Conservation (phyloP, 2,797 vertebrate species). For the Artibeus lituratus region DNA sequence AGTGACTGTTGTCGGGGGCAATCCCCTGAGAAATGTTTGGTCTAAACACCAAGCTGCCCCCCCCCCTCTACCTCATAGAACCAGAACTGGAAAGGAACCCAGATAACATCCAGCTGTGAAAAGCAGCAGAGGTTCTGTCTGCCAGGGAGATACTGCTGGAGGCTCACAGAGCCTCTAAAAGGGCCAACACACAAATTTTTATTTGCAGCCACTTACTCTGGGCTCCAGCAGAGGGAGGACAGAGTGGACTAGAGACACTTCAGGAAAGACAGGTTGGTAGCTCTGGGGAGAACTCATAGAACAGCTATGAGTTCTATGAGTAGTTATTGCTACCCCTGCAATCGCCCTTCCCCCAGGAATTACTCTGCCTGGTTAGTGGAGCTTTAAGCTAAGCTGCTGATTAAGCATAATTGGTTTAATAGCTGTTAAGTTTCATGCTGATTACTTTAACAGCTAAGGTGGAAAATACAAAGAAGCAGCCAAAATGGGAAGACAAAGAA, state of each 20-base stretch:
- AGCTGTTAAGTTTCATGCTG: too few relatives aligned
- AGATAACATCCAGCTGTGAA: neutral
- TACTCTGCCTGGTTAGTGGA: too few relatives aligned
- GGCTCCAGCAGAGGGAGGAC: neutral
- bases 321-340: too few relatives aligned
- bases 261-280: neutral
- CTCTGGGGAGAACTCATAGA: too few relatives aligned
- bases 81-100: neutral
- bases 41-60: neutral
- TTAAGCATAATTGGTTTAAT: too few relatives aligned
- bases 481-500: too few relatives aligned
- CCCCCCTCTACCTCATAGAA: neutral
- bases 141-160: neutral
- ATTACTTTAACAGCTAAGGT: too few relatives aligned
- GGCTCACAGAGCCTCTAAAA: neutral
- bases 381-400: too few relatives aligned
- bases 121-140: neutral
- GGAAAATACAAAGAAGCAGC: too few relatives aligned
- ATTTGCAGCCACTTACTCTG: neutral
- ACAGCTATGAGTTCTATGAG: too few relatives aligned
- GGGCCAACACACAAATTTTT: neutral
- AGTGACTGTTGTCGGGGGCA: neutral
- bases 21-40: neutral
- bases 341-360: too few relatives aligned
- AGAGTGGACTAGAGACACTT: neutral